Conservation (phyloP, 2,888 invertebrate genomes). For the Spisula subtruncata region DNA sequence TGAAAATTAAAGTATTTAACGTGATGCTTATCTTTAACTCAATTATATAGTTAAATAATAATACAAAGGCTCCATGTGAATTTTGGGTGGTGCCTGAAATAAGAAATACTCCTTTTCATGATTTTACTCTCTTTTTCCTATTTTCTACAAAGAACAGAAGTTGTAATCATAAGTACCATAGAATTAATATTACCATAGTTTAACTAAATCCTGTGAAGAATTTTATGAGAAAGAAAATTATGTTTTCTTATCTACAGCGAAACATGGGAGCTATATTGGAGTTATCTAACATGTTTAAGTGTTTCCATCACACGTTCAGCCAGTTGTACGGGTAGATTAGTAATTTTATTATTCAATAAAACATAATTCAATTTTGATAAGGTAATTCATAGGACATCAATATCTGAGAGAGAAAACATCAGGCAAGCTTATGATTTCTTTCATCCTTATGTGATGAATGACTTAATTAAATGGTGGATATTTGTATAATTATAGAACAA, state of each 20-base stretch:
- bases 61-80: too few relatives aligned
- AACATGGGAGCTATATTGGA: not conserved
- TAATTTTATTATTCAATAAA: conserved; percentile 3
- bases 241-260: not conserved
- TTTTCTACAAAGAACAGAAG: too few relatives aligned
- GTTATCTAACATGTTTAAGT: not conserved
- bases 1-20: too few relatives aligned
- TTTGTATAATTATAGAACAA: too few relatives aligned
- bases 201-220: not conserved
- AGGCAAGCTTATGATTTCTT: too few relatives aligned
- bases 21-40: too few relatives aligned
- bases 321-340: not conserved
- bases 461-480: not conserved
- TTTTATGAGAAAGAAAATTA: not conserved
- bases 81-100: too few relatives aligned
- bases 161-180: too few relatives aligned
- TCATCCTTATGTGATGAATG: not conserved
- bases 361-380: not conserved
- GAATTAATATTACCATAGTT: too few relatives aligned
- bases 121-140: too few relatives aligned
- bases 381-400: not conserved
- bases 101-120: too few relatives aligned
- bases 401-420: not conserved
- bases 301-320: not conserved
- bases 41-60: too few relatives aligned